These are phyloP conservation scores for Malurus leucopterus DNA, from an alignment of 2,797 vertebrate species.

Conservation along the genomic window DNA sequence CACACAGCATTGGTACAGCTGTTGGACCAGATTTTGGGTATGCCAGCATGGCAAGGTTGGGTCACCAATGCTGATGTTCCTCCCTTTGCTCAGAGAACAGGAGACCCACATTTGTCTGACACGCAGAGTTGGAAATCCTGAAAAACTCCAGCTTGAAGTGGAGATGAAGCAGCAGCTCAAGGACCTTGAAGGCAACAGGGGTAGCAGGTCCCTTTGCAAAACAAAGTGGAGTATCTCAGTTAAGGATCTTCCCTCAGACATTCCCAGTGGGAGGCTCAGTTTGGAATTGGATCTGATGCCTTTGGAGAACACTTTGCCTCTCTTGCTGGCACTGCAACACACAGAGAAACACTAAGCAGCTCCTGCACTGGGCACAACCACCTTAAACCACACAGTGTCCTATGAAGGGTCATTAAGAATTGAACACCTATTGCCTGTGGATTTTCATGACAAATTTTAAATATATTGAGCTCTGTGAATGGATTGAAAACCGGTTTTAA, in stretches of 20 bases:
- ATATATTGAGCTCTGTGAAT: not conserved
- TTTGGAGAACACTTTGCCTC: not conserved
- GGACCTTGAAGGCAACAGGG: not conserved
- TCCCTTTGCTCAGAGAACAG: not conserved
- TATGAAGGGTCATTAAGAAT: not conserved
- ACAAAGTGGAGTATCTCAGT: not conserved
- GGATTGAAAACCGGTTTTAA: not conserved
- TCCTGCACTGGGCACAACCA: not conserved
- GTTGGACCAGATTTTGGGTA: not conserved
- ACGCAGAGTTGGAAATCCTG: not conserved
- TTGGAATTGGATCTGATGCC: not conserved
- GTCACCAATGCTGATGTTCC: not conserved
- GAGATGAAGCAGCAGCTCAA: not conserved
- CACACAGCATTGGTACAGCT: fast-evolving
- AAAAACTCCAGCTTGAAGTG: not conserved
- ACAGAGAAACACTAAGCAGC: not conserved
- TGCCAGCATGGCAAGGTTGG: not conserved
- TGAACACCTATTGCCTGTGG: not conserved
- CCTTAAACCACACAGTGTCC: not conserved
- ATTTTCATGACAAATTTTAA: not conserved
- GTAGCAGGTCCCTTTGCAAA: not conserved
- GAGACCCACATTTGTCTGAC: not conserved
- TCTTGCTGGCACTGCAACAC: not conserved
- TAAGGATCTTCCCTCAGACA: not conserved
- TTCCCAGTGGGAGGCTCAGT: not conserved